Percentiles rank a stretch among this genome's conserved stretches.
These are phyloP conservation scores for Yoshiicerus persimilis DNA, from an alignment of 1,140 invertebrate species.

Conservation along the genomic window DNA sequence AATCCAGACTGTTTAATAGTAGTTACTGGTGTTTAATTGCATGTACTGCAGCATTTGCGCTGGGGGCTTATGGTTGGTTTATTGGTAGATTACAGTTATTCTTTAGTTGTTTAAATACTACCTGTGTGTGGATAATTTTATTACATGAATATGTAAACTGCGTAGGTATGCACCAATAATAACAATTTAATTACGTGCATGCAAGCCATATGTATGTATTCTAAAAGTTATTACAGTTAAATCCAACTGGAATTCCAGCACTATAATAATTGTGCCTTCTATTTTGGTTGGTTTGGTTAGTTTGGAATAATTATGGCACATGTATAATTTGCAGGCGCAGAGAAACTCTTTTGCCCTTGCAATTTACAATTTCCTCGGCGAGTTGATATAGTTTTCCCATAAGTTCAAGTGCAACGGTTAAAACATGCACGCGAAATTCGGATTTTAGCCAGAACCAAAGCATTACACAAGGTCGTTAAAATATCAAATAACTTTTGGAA, in stretches of 20 bases:
- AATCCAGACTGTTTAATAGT: background rate
- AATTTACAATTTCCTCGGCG: background rate
- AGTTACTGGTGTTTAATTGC: background rate
- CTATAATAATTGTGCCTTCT: background rate
- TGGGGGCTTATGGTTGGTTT: background rate
- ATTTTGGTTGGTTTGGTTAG: background rate
- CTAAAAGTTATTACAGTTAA: background rate
- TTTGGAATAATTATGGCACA: background rate
- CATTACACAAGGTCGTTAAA: constrained; percentile 1
- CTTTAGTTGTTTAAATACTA: background rate
- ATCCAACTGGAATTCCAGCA: background rate
- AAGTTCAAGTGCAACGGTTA: background rate
- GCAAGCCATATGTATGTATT: background rate
- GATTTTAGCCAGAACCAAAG: background rate
- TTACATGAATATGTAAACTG: background rate
- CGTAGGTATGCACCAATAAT: background rate
- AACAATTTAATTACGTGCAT: background rate
- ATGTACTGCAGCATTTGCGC: background rate
- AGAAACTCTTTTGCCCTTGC: background rate
- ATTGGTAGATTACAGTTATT: background rate
- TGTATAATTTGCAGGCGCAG: background rate
- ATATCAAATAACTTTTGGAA: constrained; percentile 4
- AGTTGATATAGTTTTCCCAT: background rate
- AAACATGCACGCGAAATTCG: background rate
- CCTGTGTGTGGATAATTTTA: background rate